Evolutionary conservation across 2,888 invertebrate genomes (phyloP), one percentile per base, ranked within the genome.

Genomic region (Hypselothyrea guttata): DNA sequence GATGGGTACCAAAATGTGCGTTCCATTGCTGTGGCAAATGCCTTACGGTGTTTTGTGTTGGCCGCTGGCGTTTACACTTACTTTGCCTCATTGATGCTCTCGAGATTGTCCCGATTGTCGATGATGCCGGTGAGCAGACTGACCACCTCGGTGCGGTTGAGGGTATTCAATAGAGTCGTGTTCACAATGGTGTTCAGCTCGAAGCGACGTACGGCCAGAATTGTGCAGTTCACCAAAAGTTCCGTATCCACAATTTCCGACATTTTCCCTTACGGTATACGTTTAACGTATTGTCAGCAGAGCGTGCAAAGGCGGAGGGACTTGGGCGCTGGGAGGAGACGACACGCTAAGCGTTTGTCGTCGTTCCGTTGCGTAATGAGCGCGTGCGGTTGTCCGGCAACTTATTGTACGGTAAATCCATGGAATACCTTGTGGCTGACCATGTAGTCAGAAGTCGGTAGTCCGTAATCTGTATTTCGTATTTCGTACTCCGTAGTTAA

Each of bases 221-320:
- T 85, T 52, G 90, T 90, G 72, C 90, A 90, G 64, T 90, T 90
- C 46, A 88, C 85, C 60, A 90, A 60, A 46, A 90, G 67, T 60
- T 88, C 88, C 4, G 88, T 89, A 68, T 89, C 88, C 56, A 90
- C 87, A 65, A 81, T 81, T 67, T 89, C 89, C 54, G 89, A 87
- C 90, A 90, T 89, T 67, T 71, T 58, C 27, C 16, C 22, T 49
- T 12, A 22, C 30, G 12, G 30, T 48, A 44, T 7, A 22, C 1
- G 9, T 8, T 34, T 42, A 51, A 28, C 13, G 28, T 11, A 28
- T 27, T 30, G 9, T 12, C 35, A 12, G 12, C 7, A n/a, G 15
- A 12, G 12, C 7, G 11, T 11, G 27, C 9, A 7, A 18, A 15
- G 8, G 16, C 11, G 18, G 7, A 12, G 9, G n/a, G n/a, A n/a